Evolutionary conservation across 2,113 vertebrate species (phyloP).

Genomic region (Nesogale talazaci): DNA sequence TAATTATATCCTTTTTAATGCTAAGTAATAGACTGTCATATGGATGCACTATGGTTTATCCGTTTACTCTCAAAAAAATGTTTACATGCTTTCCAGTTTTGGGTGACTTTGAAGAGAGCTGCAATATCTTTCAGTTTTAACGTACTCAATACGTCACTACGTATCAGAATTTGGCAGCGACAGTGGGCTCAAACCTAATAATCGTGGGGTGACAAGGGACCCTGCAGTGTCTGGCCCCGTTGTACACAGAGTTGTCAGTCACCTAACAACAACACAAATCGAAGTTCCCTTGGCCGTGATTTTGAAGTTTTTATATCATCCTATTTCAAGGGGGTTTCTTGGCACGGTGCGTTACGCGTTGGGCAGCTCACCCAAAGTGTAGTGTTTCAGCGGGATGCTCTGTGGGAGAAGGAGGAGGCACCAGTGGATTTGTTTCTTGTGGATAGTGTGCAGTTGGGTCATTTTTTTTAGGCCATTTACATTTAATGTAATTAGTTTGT

Average conservation of each 20-base stretch:
- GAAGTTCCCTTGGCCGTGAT: no score
- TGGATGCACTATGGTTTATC: constrained; percentile 11
- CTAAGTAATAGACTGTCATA: constrained; percentile 29
- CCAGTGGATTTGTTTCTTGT: constrained; percentile 6
- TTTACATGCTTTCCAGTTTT: constrained; percentile 44
- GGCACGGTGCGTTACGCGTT: no score
- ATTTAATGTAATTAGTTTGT: constrained; percentile 48
- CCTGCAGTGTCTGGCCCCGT: no score
- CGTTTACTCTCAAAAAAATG: background rate
- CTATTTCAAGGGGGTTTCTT: constrained; percentile 20
- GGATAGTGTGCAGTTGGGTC: background rate
- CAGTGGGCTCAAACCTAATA: no score
- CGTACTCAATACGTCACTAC: background rate
- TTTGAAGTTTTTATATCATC: background rate
- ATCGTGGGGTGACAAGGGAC: no score
- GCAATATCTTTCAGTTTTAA: constrained; percentile 44
- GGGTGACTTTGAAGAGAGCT: constrained; percentile 32
- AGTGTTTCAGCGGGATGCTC: no score
- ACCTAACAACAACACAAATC: no score
- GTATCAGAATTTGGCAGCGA: no score
- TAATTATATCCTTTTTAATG: constrained; percentile 16
- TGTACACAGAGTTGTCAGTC: no score
- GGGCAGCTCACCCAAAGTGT: no score
- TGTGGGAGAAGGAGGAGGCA: no score
- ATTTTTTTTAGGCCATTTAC: constrained; percentile 27